Conservation (phyloP, 2,797 vertebrate species). For the Mycteria americana region DNA sequence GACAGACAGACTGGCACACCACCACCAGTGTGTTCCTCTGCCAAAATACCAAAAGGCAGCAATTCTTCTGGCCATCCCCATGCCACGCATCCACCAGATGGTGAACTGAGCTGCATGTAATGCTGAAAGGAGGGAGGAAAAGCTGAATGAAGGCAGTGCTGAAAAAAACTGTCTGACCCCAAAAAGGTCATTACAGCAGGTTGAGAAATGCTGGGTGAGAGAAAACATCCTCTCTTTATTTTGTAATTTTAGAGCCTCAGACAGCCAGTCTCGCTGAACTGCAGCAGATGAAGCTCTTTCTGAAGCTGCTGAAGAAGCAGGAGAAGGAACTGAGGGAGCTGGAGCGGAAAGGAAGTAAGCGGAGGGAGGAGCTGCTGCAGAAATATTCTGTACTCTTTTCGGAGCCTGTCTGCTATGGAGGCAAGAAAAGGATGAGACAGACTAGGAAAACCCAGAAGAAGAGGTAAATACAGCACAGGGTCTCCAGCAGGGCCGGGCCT, state of each 20-base stretch:
- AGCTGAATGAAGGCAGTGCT: background rate
- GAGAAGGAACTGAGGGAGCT: slow-evolving; percentile 89
- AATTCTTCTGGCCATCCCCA: background rate
- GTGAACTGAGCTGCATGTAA: background rate
- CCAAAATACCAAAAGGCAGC: background rate
- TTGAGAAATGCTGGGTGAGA: background rate
- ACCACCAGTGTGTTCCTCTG: background rate
- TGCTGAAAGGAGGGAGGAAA: background rate
- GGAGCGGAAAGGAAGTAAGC: slow-evolving; percentile 85
- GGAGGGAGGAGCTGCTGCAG: slow-evolving; percentile 86
- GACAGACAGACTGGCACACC: background rate
- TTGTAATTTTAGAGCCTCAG: slow-evolving; percentile 73
- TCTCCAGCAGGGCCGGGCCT: background rate
- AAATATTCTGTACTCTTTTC: slow-evolving; percentile 80
- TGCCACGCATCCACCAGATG: background rate
- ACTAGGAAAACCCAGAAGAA: slow-evolving; percentile 77
- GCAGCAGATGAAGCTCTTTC: slow-evolving; percentile 85
- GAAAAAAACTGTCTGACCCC: background rate
- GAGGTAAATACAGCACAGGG: slow-evolving; percentile 72
- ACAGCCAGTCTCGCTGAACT: slow-evolving; percentile 85
- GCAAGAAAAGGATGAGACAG: slow-evolving; percentile 38
- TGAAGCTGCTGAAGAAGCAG: slow-evolving; percentile 90
- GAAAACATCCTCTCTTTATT: background rate
- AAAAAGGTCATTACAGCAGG: background rate
- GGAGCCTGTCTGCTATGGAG: slow-evolving; percentile 55